These are phyloP conservation scores for Parnassius mnemosyne DNA, from an alignment of 2,888 invertebrate genomes.

Conservation along the genomic window DNA sequence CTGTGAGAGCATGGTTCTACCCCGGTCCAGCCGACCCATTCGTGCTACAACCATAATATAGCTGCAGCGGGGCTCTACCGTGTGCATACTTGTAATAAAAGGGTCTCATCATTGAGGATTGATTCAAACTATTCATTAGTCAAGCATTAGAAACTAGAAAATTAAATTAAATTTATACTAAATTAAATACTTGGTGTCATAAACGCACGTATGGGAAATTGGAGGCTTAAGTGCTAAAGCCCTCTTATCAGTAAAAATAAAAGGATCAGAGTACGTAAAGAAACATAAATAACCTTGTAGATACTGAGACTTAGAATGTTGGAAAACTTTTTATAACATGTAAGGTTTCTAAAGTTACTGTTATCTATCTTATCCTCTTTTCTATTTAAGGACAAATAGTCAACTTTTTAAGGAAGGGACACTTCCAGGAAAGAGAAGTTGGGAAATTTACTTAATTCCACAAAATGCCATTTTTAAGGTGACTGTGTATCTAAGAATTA, in stretches of 20 bases:
- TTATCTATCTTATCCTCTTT: slow-evolving; percentile 21
- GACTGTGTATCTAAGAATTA: too few species aligned
- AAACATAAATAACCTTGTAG: slow-evolving; percentile 28
- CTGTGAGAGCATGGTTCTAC: too few species aligned
- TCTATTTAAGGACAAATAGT: slow-evolving; percentile 16
- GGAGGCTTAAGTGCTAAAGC: slow-evolving; percentile 22
- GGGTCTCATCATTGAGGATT: too few species aligned
- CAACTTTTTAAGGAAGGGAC: slow-evolving; percentile 18
- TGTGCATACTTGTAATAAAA: too few species aligned
- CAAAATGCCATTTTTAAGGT: too few species aligned
- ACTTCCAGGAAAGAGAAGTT: background rate
- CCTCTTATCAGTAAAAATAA: slow-evolving; percentile 28
- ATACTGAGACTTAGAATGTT: slow-evolving; percentile 26
- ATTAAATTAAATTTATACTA: background rate
- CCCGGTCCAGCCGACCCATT: too few species aligned
- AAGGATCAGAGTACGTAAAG: slow-evolving; percentile 28
- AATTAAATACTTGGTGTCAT: slow-evolving; percentile 10
- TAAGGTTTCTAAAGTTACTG: slow-evolving; percentile 24
- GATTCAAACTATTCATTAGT: too few species aligned
- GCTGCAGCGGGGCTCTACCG: too few species aligned
- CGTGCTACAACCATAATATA: too few species aligned
- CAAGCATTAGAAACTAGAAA: too few species aligned
- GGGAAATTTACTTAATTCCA: too few species aligned
- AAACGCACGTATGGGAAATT: slow-evolving; percentile 18
- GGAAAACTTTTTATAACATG: slow-evolving; percentile 28